phyloP scores from a whole-genome alignment of 2,113 vertebrate species.

The Tichodroma muraria region DNA sequence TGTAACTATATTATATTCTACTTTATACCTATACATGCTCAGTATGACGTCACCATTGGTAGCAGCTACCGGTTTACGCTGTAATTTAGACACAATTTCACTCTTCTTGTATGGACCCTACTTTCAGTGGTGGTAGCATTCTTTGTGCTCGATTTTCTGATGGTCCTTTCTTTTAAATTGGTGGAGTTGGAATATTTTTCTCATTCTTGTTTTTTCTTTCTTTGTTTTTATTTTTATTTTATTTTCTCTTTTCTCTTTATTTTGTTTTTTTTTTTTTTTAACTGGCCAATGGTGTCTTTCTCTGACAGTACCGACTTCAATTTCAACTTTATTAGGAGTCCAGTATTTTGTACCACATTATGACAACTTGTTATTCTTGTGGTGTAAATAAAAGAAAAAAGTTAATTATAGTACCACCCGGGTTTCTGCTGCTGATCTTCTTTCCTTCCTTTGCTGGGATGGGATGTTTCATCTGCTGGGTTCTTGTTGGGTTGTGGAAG shows the following conservation, averaged over 20 bases:
- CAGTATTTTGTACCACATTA: slow-evolving; percentile 78
- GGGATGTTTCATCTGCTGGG: neutral
- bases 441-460: neutral
- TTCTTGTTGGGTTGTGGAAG: neutral
- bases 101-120: slow-evolving; percentile 54
- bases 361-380: slow-evolving; percentile 80
- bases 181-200: slow-evolving; percentile 59
- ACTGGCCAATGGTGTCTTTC: slow-evolving; percentile 67
- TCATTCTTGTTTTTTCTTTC: neutral
- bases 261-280: slow-evolving; percentile 13
- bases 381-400: slow-evolving; percentile 83
- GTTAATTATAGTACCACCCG: slow-evolving; percentile 63
- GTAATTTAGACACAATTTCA: slow-evolving; percentile 57
- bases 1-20: slow-evolving; percentile 50
- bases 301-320: slow-evolving; percentile 68
- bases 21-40: slow-evolving; percentile 50
- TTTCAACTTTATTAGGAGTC: slow-evolving; percentile 75
- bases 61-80: slow-evolving; percentile 49
- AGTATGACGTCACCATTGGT: slow-evolving; percentile 50
- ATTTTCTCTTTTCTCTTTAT: neutral
- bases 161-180: slow-evolving; percentile 58
- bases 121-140: slow-evolving; percentile 70
- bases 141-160: slow-evolving; percentile 51
- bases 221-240: neutral
- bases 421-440: slow-evolving; percentile 18